A percentile compares a stretch with the other conserved stretches of the same genome.
phyloP scores from a whole-genome alignment of 2,113 vertebrate genomes.

The Aldabrachelys gigantea region DNA sequence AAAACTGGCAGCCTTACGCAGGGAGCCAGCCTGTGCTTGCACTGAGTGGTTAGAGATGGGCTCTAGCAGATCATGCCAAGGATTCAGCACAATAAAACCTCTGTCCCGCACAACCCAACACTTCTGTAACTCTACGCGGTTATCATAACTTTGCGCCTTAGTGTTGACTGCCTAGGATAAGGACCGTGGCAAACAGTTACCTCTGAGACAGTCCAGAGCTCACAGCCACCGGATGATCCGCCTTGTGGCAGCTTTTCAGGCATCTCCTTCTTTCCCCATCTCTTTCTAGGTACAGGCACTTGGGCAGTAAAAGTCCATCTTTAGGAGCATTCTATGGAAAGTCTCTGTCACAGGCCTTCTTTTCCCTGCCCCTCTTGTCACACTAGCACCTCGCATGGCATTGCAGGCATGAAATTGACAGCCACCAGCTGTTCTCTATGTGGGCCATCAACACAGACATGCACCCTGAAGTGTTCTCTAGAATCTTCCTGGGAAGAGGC shows the following conservation, averaged over 20 bases:
- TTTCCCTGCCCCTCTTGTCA: too few relatives aligned
- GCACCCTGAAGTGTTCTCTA: background rate
- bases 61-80: background rate
- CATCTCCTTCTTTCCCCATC: background rate
- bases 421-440: background rate
- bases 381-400: background rate
- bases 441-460: background rate
- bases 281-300: background rate
- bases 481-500: background rate
- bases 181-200: too few relatives aligned
- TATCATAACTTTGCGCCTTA: too few relatives aligned
- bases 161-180: too few relatives aligned
- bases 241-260: background rate
- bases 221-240: background rate
- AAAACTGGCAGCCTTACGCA: too few relatives aligned
- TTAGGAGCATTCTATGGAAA: background rate
- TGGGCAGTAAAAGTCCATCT: too few relatives aligned
- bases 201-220: too few relatives aligned
- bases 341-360: background rate
- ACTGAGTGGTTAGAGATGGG: too few relatives aligned
- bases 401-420: background rate
- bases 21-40: background rate
- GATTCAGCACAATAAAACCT: background rate
- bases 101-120: too few relatives aligned
- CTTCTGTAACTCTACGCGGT: too few relatives aligned